Percentiles rank a stretch among this genome's conserved stretches.
phyloP scores from a whole-genome alignment of 1,140 invertebrate species.

The Panagrolaimus sp. region DNA sequence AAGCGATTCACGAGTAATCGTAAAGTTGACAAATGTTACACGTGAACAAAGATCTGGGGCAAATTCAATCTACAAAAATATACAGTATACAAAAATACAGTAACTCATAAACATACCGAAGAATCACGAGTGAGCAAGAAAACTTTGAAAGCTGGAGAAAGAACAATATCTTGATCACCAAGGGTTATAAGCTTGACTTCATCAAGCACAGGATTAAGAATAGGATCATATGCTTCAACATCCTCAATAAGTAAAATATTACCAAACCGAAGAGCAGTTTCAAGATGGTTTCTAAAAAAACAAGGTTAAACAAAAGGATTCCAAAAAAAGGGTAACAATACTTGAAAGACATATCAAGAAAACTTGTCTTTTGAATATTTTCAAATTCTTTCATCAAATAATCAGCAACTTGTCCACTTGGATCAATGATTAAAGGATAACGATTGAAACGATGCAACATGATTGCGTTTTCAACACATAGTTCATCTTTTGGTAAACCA shows the following conservation, averaged over 20 bases:
- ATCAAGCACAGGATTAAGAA: constrained; percentile 95
- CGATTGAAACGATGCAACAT: constrained; percentile 98
- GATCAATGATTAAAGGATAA: constrained; percentile 97
- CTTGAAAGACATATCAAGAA: constrained; percentile 90
- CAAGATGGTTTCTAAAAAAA: constrained; percentile 79
- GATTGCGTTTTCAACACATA: constrained; percentile 98
- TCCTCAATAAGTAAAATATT: constrained; percentile 95
- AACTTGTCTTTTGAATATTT: constrained; percentile 89
- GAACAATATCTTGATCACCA: constrained; percentile 98
- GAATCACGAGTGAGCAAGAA: constrained; percentile 96
- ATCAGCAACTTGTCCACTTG: constrained; percentile 94
- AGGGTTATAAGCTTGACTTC: constrained; percentile 91
- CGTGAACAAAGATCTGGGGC: constrained; percentile 96
- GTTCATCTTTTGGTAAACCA: constrained; percentile 87
- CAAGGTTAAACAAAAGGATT: not conserved
- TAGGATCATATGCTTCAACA: constrained; percentile 98
- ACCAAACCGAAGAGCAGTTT: constrained; percentile 93
- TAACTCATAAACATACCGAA: constrained; percentile 65
- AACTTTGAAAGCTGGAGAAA: constrained; percentile 97
- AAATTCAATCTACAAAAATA: constrained; percentile 69
- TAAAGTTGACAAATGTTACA: constrained; percentile 99
- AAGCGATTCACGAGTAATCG: constrained; percentile 88
- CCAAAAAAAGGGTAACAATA: constrained; percentile 18
- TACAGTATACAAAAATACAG: not conserved
- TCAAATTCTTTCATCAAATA: constrained; percentile 91